Percentiles rank a stretch among this genome's conserved stretches.
phyloP scores from a whole-genome alignment of 2,113 vertebrate genomes.

The Oceanodroma tethys region DNA sequence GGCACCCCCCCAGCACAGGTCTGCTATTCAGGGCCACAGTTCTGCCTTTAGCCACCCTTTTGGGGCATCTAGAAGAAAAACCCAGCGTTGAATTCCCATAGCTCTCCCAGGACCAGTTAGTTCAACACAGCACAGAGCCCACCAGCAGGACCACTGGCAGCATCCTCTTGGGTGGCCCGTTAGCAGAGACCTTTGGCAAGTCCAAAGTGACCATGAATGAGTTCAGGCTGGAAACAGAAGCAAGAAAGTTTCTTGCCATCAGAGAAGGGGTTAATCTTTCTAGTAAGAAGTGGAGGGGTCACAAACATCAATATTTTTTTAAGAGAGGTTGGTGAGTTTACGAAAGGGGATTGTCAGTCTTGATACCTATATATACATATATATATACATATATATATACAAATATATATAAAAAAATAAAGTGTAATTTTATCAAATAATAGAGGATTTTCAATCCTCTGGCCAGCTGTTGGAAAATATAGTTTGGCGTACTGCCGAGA shows the following conservation, averaged over 20 bases:
- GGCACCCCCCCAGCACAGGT: background rate
- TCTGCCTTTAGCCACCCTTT: background rate
- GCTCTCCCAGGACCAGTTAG: background rate
- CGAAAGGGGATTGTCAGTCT: background rate
- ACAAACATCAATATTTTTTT: background rate
- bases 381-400: background rate
- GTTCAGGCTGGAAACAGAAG: background rate
- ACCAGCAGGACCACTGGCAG: background rate
- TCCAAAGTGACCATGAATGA: background rate
- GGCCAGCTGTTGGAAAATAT: background rate
- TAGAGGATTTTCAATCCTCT: background rate
- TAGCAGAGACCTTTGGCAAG: background rate
- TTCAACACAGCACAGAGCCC: background rate
- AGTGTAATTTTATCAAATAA: background rate
- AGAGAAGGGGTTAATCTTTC: background rate
- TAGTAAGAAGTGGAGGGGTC: background rate
- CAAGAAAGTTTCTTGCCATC: background rate
- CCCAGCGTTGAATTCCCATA: accelerated
- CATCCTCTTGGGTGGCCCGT: background rate
- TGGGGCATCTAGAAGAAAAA: background rate
- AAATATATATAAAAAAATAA: background rate
- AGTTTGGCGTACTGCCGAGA: background rate
- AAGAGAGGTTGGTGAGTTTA: background rate
- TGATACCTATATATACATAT: background rate
- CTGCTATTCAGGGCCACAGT: background rate